A percentile compares a stretch with the other conserved stretches of the same genome.
Evolutionary conservation across 2,797 vertebrate species (phyloP).

Genomic region (Chromis chromis): DNA sequence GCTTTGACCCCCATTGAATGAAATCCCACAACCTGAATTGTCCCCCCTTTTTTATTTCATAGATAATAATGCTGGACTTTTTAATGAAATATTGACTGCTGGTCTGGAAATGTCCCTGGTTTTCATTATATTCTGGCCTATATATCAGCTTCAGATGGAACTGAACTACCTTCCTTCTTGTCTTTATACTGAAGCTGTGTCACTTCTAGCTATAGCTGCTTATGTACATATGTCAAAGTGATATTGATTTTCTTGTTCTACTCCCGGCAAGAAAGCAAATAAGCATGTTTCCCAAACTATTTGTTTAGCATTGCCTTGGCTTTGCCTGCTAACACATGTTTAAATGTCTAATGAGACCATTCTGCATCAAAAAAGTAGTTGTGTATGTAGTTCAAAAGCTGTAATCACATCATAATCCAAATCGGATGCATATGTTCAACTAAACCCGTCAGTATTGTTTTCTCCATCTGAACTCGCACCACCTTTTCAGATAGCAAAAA

Average conservation of each 20-base stretch:
- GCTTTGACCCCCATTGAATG: too few relatives aligned
- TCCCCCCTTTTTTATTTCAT: too few relatives aligned
- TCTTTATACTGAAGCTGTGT: background rate
- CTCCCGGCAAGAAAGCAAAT: background rate
- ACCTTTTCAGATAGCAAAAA: constrained; percentile 5
- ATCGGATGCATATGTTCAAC: background rate
- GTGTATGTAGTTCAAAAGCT: background rate
- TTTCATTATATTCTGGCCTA: too few relatives aligned
- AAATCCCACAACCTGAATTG: too few relatives aligned
- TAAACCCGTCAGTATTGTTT: background rate
- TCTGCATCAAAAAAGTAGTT: background rate
- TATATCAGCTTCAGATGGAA: background rate
- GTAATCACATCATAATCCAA: background rate
- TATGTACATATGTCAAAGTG: too few relatives aligned
- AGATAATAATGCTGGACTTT: too few relatives aligned
- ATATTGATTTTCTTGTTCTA: background rate
- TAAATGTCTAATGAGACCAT: background rate
- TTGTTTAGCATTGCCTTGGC: background rate
- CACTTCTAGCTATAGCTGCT: background rate
- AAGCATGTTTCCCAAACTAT: background rate
- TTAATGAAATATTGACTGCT: too few relatives aligned
- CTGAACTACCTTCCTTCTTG: background rate
- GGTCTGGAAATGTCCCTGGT: too few relatives aligned
- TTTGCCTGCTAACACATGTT: background rate
- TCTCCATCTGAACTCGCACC: constrained; percentile 15